Evolutionary conservation across 2,797 vertebrate genomes (phyloP).

Genomic region (Lutjanus argentimaculatus): DNA sequence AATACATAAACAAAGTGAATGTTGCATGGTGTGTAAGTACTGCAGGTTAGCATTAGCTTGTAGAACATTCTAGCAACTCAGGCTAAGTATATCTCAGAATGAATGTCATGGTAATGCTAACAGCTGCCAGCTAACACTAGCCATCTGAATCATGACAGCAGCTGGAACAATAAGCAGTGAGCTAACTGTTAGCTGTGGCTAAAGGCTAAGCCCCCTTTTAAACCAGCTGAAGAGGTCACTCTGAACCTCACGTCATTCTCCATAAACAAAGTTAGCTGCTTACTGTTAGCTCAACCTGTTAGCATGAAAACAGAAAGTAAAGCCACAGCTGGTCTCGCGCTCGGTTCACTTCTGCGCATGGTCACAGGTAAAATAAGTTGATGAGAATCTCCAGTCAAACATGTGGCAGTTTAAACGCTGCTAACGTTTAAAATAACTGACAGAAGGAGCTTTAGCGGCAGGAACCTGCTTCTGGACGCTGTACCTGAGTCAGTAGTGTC

Average conservation of each 20-base stretch:
- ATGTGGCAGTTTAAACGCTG: neutral
- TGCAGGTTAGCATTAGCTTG: conserved; percentile 28
- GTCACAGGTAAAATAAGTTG: neutral
- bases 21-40: too few relatives aligned
- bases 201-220: too few relatives aligned
- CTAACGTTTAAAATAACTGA: fast-evolving
- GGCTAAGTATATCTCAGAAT: neutral
- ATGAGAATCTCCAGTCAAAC: neutral
- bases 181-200: neutral
- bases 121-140: conserved; percentile 1
- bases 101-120: conserved; percentile 9
- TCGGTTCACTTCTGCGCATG: too few relatives aligned
- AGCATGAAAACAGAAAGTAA: neutral
- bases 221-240: conserved; percentile 1
- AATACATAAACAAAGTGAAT: too few relatives aligned
- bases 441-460: neutral
- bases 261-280: neutral
- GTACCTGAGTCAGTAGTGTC: too few relatives aligned
- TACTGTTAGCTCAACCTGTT: conserved; percentile 25
- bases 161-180: too few relatives aligned
- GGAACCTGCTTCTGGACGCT: neutral
- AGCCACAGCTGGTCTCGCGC: too few relatives aligned
- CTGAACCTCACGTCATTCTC: neutral
- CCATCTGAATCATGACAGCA: neutral
- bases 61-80: conserved; percentile 44